Evolutionary conservation across 2,888 invertebrate species (phyloP).

Genomic region (Drosophila atroscutellata): DNA sequence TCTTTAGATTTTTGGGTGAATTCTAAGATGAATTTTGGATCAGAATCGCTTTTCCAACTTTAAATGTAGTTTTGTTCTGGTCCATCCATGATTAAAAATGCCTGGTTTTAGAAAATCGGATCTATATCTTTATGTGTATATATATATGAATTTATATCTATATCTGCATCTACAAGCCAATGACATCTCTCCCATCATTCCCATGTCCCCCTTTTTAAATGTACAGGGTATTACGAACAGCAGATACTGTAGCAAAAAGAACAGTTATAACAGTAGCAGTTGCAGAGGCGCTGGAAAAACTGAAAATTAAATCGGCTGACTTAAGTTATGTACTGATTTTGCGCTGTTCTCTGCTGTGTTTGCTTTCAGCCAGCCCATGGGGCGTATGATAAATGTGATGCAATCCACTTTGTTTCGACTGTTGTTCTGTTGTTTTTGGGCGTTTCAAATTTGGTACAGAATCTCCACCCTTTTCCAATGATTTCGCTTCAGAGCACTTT

Average conservation of each 20-base stretch:
- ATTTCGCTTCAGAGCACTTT: constrained; percentile 65
- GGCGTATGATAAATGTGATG: constrained; percentile 75
- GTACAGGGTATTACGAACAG: constrained; percentile 18
- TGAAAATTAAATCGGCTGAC: constrained; percentile 54
- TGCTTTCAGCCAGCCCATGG: constrained; percentile 41
- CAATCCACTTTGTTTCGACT: constrained; percentile 47
- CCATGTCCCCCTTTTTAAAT: too few relatives aligned
- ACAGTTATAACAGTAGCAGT: constrained; percentile 56
- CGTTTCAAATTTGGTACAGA: constrained; percentile 23
- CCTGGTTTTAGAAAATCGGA: neutral
- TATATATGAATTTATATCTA: neutral
- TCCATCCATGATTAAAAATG: too few relatives aligned
- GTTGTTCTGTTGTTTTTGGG: constrained; percentile 27
- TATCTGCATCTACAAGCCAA: neutral
- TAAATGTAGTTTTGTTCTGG: neutral
- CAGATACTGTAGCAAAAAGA: constrained; percentile 24
- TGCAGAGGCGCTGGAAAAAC: constrained; percentile 30
- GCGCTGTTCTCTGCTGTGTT: constrained; percentile 29
- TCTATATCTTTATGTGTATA: neutral
- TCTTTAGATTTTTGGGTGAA: neutral
- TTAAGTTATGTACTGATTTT: constrained; percentile 31
- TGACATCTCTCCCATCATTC: too few relatives aligned
- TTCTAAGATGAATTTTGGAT: neutral
- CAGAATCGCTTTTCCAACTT: neutral
- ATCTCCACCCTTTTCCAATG: constrained; percentile 65